Conservation (phyloP, 1,140 invertebrate species). For the Listronotus bonariensis region DNA sequence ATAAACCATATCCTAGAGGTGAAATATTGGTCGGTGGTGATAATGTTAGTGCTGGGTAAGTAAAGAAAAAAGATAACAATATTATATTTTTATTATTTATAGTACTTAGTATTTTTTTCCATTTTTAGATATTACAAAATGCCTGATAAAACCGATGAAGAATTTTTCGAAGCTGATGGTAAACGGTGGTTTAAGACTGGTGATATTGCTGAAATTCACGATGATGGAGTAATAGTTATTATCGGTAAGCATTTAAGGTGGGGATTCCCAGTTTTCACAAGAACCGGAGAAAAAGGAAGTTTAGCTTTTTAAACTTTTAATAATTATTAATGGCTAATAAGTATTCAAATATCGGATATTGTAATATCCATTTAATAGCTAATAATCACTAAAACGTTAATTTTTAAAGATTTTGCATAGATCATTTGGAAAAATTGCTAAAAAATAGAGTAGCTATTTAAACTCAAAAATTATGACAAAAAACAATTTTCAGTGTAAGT, state of each 20-base stretch:
- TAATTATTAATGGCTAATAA: no score
- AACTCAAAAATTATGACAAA: no score
- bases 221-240: constrained; percentile 93
- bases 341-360: no score
- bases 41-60: constrained; percentile 80
- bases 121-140: constrained; percentile 82
- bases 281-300: no score
- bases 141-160: constrained; percentile 85
- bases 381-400: no score
- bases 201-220: constrained; percentile 92
- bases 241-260: constrained; percentile 72
- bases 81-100: background rate
- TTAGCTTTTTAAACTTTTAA: no score
- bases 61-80: background rate
- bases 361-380: no score
- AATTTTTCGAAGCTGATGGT: constrained; percentile 84
- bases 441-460: no score
- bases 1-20: constrained; percentile 88
- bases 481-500: no score
- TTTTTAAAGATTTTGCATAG: no score
- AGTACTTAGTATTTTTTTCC: background rate
- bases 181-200: constrained; percentile 93
- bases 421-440: no score
- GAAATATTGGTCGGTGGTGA: constrained; percentile 93
- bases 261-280: no score